These are phyloP conservation scores for Pocillopora meandrina DNA, from an alignment of 92 coral and sea anemone genomes.

Conservation along the genomic window DNA sequence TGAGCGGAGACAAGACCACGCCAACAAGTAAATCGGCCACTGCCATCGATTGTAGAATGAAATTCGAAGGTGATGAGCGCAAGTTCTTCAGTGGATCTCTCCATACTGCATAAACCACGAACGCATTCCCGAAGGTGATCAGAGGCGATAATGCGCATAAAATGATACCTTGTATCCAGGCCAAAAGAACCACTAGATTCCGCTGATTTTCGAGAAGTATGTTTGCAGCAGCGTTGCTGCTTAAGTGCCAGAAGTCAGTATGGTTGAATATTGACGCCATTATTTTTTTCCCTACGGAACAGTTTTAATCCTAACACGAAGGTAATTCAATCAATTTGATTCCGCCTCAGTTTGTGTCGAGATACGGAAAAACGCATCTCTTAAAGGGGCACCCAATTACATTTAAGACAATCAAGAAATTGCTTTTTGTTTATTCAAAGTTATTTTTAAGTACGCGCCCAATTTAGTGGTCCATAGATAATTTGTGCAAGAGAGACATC, in stretches of 20 bases:
- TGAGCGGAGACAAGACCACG: conserved; percentile 5
- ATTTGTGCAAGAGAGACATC: not conserved
- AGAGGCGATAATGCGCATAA: conserved; percentile 10
- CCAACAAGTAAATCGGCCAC: conserved; percentile 20
- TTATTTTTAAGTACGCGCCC: not conserved
- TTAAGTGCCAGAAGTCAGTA: conserved; percentile 19
- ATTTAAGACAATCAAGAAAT: not conserved
- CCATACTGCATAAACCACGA: conserved; percentile 25
- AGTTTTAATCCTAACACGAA: not conserved
- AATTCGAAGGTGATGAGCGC: conserved; percentile 10
- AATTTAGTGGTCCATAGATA: not conserved
- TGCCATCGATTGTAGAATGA: conserved; percentile 30
- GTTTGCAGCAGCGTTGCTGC: not conserved
- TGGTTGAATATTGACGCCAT: conserved; percentile 30
- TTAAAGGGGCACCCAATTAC: not conserved
- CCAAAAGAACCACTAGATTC: not conserved
- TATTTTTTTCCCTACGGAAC: not conserved
- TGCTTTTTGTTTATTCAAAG: not conserved
- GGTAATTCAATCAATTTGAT: not conserved
- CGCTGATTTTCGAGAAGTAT: not conserved
- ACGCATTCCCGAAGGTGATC: conserved; percentile 10
- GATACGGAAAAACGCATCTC: not conserved
- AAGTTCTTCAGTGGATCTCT: conserved; percentile 21
- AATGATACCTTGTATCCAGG: conserved; percentile 8
- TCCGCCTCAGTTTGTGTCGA: not conserved